phyloP scores from a whole-genome alignment of 2,888 invertebrate species.

The Gonocerus acuteangulatus region DNA sequence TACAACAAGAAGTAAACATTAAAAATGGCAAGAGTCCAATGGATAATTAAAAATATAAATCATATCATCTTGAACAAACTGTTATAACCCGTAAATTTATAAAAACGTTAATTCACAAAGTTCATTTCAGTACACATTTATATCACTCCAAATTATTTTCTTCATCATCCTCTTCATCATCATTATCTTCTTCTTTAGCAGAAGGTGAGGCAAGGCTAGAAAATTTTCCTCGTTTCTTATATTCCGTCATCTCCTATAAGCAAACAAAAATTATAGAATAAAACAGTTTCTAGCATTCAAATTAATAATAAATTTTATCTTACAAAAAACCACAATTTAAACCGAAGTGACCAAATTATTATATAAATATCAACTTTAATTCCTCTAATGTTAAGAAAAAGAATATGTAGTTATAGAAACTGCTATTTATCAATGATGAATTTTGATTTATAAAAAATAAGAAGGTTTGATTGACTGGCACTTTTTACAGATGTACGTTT shows the following conservation, averaged over 20 bases:
- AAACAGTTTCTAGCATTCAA: too few species aligned
- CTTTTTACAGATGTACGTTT: too few species aligned
- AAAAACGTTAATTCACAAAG: conserved; percentile 48
- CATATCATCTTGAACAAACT: conserved; percentile 26
- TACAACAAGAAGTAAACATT: conserved; percentile 12
- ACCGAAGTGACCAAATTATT: too few species aligned
- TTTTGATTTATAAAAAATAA: too few species aligned
- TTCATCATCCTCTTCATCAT: conserved; percentile 39
- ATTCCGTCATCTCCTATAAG: conserved; percentile 74
- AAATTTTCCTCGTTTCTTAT: conserved; percentile 61
- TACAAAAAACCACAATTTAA: too few species aligned
- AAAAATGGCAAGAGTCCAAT: conserved; percentile 12
- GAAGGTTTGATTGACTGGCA: too few species aligned
- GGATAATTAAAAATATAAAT: conserved; percentile 19
- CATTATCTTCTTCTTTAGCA: conserved; percentile 37
- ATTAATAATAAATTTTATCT: too few species aligned
- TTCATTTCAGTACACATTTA: conserved; percentile 41
- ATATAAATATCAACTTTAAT: too few species aligned
- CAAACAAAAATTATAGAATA: conserved; percentile 33
- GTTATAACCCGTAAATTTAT: conserved; percentile 38
- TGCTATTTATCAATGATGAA: too few species aligned
- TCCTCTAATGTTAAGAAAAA: too few species aligned
- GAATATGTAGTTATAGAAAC: too few species aligned
- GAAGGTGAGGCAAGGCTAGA: conserved; percentile 29
- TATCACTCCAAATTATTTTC: conserved; percentile 32